A percentile compares a stretch with the other conserved stretches of the same genome.
These are phyloP conservation scores for Plagodis pulveraria DNA, from an alignment of 2,888 invertebrate species.

Conservation along the genomic window DNA sequence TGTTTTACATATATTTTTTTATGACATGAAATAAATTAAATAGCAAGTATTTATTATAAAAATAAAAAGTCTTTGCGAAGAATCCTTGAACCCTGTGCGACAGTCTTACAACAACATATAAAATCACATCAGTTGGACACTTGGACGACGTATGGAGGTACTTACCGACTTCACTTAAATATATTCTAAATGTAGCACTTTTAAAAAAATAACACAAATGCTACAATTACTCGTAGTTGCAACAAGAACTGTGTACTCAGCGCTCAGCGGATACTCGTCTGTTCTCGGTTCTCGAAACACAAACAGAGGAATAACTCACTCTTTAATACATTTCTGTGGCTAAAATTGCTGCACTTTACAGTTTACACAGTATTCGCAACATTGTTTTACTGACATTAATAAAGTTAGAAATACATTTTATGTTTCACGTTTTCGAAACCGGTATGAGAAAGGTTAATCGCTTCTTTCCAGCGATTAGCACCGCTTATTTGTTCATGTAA, in stretches of 20 bases:
- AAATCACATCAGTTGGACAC: too few species aligned
- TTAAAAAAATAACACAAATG: not conserved
- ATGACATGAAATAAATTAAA: not conserved
- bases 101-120: too few species aligned
- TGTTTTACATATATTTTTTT: not conserved
- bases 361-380: slow-evolving; percentile 6
- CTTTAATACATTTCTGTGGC: slow-evolving; percentile 9
- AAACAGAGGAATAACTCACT: slow-evolving; percentile 12
- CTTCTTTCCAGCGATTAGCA: slow-evolving; percentile 32
- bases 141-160: too few species aligned
- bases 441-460: slow-evolving; percentile 32
- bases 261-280: slow-evolving; percentile 2
- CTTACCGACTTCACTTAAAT: too few species aligned
- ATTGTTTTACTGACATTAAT: slow-evolving; percentile 5
- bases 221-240: not conserved
- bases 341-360: slow-evolving; percentile 9
- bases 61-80: too few species aligned
- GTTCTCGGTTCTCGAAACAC: not conserved
- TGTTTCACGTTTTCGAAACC: slow-evolving; percentile 21
- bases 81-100: too few species aligned
- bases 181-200: too few species aligned
- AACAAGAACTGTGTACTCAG: too few species aligned
- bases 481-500: slow-evolving; percentile 36
- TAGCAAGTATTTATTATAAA: not conserved
- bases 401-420: slow-evolving; percentile 11